Conservation (phyloP, 2,888 invertebrate genomes). For the Byasa hedistus region DNA sequence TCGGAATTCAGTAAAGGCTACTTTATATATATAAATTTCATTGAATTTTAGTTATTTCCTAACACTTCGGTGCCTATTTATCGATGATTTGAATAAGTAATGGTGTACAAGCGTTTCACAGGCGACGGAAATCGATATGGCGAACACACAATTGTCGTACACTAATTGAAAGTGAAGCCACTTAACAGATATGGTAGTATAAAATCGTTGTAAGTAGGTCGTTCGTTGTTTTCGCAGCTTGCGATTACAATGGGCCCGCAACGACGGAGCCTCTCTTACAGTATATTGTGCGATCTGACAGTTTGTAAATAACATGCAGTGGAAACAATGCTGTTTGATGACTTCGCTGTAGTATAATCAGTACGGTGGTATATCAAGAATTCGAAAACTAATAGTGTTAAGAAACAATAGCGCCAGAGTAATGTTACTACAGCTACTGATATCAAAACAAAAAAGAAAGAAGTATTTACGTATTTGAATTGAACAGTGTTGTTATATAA, state of each 20-base stretch:
- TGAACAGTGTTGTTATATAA: too few relatives aligned
- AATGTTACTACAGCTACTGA: neutral
- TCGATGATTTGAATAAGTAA: slow-evolving; percentile 18
- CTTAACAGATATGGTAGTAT: slow-evolving; percentile 14
- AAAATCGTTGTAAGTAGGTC: slow-evolving; percentile 28
- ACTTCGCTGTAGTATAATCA: slow-evolving; percentile 42
- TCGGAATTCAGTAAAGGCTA: neutral
- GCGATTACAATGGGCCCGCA: slow-evolving; percentile 32
- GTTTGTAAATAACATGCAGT: slow-evolving; percentile 54
- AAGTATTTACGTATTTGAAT: too few relatives aligned
- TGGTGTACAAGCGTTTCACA: slow-evolving; percentile 4
- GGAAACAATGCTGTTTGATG: slow-evolving; percentile 54
- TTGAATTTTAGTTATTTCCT: neutral
- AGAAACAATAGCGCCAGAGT: slow-evolving; percentile 13
- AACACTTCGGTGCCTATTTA: neutral
- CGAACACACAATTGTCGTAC: slow-evolving; percentile 8
- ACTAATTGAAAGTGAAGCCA: slow-evolving; percentile 12
- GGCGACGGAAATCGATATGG: slow-evolving; percentile 16
- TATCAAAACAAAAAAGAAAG: neutral
- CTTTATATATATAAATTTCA: neutral
- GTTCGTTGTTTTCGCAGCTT: slow-evolving; percentile 41
- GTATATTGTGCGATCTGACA: slow-evolving; percentile 43
- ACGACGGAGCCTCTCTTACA: slow-evolving; percentile 39
- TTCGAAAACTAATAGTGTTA: slow-evolving; percentile 17
- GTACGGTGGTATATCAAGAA: slow-evolving; percentile 14